Evolutionary conservation across 2,113 vertebrate species (phyloP), one percentile per base, ranked within the genome.

Genomic region (Felis chaus): DNA sequence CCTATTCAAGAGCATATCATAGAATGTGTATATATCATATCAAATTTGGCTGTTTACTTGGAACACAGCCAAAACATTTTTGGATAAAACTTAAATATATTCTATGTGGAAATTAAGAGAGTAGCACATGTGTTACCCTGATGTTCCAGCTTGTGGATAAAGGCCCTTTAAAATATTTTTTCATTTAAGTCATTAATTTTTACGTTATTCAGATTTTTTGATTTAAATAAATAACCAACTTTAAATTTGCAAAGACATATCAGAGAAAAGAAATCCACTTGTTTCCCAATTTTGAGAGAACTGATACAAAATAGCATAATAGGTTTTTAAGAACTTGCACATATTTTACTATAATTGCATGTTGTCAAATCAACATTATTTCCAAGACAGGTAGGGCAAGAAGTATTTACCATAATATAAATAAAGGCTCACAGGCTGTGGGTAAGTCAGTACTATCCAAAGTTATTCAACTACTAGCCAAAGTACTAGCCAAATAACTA

Each of bases 171-270:
- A 95, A 90, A 83, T 73, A 92, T 41, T 93, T 87, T 90, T 93
- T 61, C 21, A 79, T 79, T 89, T 27, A 78, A 92, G 10, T 86
- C 23, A 95, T 21, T 90, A 86, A 78, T 89, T 89, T 97, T 96
- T 71, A 91, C 57, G 85, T 94, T 55, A 95, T 74, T 96, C 14
- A 36, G 33, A 79, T 41, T 88, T 95, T 95, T 91, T 84, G 80
- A 94, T 68, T 89, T 89, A 89, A 97, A 86, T 39, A 96, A 90
- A 89, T 0, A 92, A 66, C 21, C n/a, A 94, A 95, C 45, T 88
- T 91, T 63, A 97, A 91, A 95, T 87, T 14, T 45, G 8, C 93
- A 45, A 33, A 91, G 9, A 45, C 78, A 4, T 39, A 81, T 48
- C 78, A 50, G 1, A 91, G 39, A 81, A 87, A 93, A 78, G 4